Base-by-base conservation (phyloP, 53 echinoderm and acorn worm genomes). In the Astropecten irregularis region DNA sequence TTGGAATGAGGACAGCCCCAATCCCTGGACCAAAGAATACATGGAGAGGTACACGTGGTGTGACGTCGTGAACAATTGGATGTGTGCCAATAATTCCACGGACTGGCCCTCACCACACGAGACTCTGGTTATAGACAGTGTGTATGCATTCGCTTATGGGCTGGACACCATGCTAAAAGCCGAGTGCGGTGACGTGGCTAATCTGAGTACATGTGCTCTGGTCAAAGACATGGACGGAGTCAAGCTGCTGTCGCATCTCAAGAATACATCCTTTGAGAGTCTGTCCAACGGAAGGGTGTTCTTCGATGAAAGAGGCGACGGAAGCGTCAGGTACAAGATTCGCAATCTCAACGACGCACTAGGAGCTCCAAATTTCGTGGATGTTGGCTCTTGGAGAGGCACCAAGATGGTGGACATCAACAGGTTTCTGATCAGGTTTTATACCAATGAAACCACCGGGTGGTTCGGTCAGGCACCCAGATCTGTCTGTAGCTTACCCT, bases 51-150 rank as follows among this genome's bases (percentile, higher is more conserved):
- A 91, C 64, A 66, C 73, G 19, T 27, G 27, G 22, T 96, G 97
- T 30, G 48, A 85, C 0, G 71, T 56, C 16, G 26, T 44, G 22
- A 40, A 40, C 16, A 38, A 59, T 29, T 68, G 60, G 40, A 56
- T 42, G 20, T 72, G 37, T 15, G 26, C 30, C 25, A 35, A 23
- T 3, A 66, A 77, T 11, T 47, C 47, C 14, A 73, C 71, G 19
- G 81, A 86, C 44, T n/a, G 42, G 30, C 65, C 46, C 48, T 82
- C 77, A 26, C 87, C 90, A 9, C 89, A 89, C 35, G 95, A 90
- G 47, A 91, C 97, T 2, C 86, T 96, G 10, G 97, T 96, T 27
- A 93, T 96, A 63, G 93, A 96, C 37, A 87, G 91, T 19, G 97
- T 93, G 14, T 91, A 82, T 51, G 93, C 90, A 0, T 91, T 91